These are phyloP conservation scores for Himalopsyche phryganea DNA, from an alignment of 1,140 invertebrate genomes.

Conservation along the genomic window DNA sequence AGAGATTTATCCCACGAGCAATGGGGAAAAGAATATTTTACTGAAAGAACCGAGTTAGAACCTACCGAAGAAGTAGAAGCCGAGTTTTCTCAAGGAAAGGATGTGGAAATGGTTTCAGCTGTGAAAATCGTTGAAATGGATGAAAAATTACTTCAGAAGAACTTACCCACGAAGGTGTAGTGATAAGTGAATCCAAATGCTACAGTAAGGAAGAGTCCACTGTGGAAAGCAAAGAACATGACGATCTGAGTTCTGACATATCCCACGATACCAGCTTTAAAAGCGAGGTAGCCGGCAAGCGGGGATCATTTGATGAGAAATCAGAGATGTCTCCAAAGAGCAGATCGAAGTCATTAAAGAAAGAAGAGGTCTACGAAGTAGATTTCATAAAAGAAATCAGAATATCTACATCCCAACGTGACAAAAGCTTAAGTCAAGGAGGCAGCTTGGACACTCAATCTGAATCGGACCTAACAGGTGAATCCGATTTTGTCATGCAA, in stretches of 20 bases:
- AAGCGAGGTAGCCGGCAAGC: conserved; percentile 47
- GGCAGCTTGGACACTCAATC: conserved; percentile 57
- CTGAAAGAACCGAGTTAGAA: conserved; percentile 46
- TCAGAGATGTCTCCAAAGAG: conserved; percentile 38
- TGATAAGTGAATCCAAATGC: conserved; percentile 47
- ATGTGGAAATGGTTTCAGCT: conserved; percentile 43
- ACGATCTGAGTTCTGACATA: conserved; percentile 51
- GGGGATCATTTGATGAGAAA: conserved; percentile 45
- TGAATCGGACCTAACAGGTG: conserved; percentile 53
- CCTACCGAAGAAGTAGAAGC: conserved; percentile 39
- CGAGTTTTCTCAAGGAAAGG: conserved; percentile 41
- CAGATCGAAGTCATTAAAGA: conserved; percentile 44
- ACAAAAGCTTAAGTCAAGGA: conserved; percentile 50
- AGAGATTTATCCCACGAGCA: conserved; percentile 51
- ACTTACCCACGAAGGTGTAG: conserved; percentile 49
- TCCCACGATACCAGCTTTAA: conserved; percentile 51
- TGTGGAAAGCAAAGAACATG: conserved; percentile 52
- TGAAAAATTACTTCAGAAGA: conserved; percentile 46
- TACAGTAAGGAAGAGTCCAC: conserved; percentile 52
- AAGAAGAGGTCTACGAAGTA: conserved; percentile 51
- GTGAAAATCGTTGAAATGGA: conserved; percentile 50
- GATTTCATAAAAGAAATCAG: conserved; percentile 54
- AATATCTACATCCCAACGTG: conserved; percentile 49
- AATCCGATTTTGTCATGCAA: conserved; percentile 37
- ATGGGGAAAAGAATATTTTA: conserved; percentile 54